Evolutionary conservation across 2,113 vertebrate genomes (phyloP).

Genomic region (Lepisosteus osseus): DNA sequence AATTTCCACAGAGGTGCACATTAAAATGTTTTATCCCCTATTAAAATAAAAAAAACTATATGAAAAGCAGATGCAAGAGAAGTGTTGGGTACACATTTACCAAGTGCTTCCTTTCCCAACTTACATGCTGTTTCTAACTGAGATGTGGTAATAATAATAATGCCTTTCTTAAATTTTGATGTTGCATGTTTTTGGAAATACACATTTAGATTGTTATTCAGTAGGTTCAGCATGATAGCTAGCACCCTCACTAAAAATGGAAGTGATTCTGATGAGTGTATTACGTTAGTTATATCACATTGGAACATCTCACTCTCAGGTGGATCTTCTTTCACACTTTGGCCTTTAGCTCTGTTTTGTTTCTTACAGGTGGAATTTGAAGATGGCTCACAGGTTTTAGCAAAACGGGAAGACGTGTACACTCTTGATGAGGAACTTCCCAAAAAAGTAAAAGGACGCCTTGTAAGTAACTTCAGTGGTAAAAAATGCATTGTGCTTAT

Average conservation of each 20-base stretch:
- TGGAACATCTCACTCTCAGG: not conserved
- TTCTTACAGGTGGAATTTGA: constrained; percentile 90
- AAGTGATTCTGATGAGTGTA: not conserved
- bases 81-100: no score
- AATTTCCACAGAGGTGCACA: not conserved
- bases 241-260: not conserved
- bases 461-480: constrained; percentile 74
- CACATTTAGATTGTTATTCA: not conserved
- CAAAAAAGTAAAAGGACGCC: constrained; percentile 92
- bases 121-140: no score
- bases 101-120: no score
- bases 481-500: not conserved
- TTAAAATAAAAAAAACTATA: no score
- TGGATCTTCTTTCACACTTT: not conserved
- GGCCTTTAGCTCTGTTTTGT: not conserved
- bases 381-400: constrained; percentile 88
- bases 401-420: constrained; percentile 92
- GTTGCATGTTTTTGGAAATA: not conserved
- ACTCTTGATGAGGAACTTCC: constrained; percentile 91
- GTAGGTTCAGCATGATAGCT: no score
- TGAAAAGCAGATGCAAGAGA: no score
- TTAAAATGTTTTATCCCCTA: no score
- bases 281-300: not conserved
- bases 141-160: no score
- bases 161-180: not conserved